These are phyloP conservation scores for Tachina fera DNA, from an alignment of 2,888 invertebrate species.

Conservation along the genomic window DNA sequence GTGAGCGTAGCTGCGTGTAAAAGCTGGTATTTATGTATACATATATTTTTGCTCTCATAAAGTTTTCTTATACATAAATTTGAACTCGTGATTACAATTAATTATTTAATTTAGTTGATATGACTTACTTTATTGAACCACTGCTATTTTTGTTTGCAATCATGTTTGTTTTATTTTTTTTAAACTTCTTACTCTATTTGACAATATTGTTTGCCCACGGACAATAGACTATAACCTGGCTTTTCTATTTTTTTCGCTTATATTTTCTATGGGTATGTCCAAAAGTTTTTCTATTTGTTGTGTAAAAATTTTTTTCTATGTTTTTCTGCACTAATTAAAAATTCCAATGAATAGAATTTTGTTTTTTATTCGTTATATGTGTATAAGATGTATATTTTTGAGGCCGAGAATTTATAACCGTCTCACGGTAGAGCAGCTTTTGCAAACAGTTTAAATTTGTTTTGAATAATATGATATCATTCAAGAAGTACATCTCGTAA, in stretches of 20 bases:
- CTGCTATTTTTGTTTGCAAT: slow-evolving; percentile 11
- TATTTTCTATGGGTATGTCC: slow-evolving; percentile 62
- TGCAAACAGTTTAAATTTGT: no score
- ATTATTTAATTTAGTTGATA: neutral
- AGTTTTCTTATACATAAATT: no score
- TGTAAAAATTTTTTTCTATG: slow-evolving; percentile 26
- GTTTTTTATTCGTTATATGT: slow-evolving; percentile 22
- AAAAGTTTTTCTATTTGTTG: slow-evolving; percentile 54
- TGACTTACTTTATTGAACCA: neutral
- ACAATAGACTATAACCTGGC: slow-evolving; percentile 30
- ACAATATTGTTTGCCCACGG: slow-evolving; percentile 43
- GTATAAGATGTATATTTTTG: neutral
- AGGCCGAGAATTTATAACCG: no score
- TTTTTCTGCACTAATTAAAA: slow-evolving; percentile 79
- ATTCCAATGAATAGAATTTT: slow-evolving; percentile 74
- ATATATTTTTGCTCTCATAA: no score
- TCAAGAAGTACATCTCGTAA: no score
- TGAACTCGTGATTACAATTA: neutral
- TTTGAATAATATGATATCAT: no score
- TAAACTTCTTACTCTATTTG: slow-evolving; percentile 45
- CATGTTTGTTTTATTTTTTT: slow-evolving; percentile 39
- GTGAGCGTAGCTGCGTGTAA: no score
- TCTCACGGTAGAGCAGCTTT: no score
- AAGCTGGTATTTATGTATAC: no score
- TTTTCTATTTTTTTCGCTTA: slow-evolving; percentile 49